A percentile compares a stretch with the other conserved stretches of the same genome.
Conservation (phyloP, 2,888 invertebrate genomes). For the Acanthosepion esculentum region DNA sequence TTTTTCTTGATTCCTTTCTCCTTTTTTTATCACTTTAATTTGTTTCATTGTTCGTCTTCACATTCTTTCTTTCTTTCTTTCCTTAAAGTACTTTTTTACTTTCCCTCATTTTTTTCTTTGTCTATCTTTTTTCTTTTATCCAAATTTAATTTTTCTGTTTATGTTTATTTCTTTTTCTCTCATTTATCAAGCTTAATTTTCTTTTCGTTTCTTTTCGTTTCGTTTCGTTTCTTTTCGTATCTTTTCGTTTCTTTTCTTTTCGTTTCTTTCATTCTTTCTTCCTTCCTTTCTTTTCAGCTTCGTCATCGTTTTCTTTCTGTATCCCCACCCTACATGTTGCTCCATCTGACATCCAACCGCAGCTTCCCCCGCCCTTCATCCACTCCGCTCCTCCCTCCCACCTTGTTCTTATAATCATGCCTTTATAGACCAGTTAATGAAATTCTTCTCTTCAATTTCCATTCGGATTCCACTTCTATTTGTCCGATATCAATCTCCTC, state of each 20-base stretch:
- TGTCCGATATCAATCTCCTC: slow-evolving; percentile 9
- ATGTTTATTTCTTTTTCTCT: background rate
- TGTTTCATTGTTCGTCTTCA: background rate
- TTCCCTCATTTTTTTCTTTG: no score
- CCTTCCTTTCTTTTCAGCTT: background rate
- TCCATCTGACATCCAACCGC: background rate
- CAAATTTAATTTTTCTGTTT: background rate
- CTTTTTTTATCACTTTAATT: background rate
- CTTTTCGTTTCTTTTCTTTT: fast-evolving
- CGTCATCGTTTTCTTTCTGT: no score
- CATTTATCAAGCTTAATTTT: background rate
- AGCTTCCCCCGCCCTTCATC: background rate
- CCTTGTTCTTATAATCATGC: background rate
- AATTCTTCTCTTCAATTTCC: slow-evolving; percentile 33
- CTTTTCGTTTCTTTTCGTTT: background rate
- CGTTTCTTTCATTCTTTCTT: background rate
- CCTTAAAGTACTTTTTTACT: background rate
- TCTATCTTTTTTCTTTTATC: background rate
- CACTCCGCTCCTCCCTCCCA: background rate
- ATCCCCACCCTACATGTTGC: background rate
- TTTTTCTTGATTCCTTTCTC: fast-evolving
- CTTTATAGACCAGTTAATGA: slow-evolving; percentile 33
- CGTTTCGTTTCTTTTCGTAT: background rate
- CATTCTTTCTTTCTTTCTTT: background rate
- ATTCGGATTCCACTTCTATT: background rate